phyloP scores from a whole-genome alignment of 2,888 invertebrate genomes.

The Octodonta nipae region DNA sequence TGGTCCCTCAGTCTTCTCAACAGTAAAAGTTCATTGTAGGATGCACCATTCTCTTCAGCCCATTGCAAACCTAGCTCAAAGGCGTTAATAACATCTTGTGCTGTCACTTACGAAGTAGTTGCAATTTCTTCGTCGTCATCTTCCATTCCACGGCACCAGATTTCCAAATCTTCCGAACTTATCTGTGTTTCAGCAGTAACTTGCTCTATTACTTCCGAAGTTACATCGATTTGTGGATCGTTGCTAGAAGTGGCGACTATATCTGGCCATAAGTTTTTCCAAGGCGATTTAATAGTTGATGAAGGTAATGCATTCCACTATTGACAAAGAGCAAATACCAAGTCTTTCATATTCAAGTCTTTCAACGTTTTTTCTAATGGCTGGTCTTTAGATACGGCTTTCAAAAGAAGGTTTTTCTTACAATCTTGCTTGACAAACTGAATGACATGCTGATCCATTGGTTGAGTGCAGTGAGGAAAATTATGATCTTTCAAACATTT shows the following conservation, averaged over 20 bases:
- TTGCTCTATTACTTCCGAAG: constrained; percentile 24
- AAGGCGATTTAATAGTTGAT: constrained; percentile 20
- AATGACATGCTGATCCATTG: constrained; percentile 24
- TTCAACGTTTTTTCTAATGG: constrained; percentile 6
- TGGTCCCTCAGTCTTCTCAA: no score
- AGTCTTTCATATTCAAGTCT: constrained; percentile 3
- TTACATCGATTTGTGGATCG: constrained; percentile 10
- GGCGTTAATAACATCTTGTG: no score
- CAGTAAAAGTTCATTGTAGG: no score
- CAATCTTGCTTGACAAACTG: constrained; percentile 19
- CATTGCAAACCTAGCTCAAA: no score
- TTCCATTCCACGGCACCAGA: constrained; percentile 13
- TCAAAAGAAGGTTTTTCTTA: constrained; percentile 8
- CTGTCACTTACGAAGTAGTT: no score
- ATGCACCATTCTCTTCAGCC: no score
- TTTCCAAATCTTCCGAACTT: constrained; percentile 16
- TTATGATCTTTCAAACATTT: constrained; percentile 4
- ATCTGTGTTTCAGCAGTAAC: constrained; percentile 15
- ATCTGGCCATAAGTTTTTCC: constrained; percentile 18
- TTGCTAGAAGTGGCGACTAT: constrained; percentile 8
- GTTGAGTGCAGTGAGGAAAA: constrained; percentile 16
- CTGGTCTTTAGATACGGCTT: constrained; percentile 8
- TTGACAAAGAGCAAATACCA: constrained; percentile 11
- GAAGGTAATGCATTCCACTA: constrained; percentile 15
- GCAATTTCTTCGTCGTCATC: constrained; percentile 13